Conservation (phyloP, 2,797 vertebrate species). For the Cirrhinus mrigala region DNA sequence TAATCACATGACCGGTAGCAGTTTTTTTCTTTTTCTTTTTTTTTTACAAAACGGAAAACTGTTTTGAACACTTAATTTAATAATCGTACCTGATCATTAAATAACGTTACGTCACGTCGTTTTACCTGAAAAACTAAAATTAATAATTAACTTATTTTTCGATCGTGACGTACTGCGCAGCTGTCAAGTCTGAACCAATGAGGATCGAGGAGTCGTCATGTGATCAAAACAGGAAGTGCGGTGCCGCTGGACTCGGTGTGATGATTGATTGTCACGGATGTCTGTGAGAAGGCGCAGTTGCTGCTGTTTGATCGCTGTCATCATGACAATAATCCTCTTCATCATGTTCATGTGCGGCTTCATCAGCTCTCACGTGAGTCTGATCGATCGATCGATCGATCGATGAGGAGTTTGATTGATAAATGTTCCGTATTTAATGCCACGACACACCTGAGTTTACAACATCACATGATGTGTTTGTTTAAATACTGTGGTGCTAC, state of each 20-base stretch:
- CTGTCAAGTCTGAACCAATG: slow-evolving; percentile 16
- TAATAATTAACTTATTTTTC: not conserved
- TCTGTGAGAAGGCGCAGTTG: slow-evolving; percentile 67
- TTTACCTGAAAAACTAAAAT: not conserved
- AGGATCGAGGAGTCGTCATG: slow-evolving; percentile 35
- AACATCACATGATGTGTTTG: not conserved
- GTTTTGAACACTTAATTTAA: not conserved
- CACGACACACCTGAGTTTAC: not conserved
- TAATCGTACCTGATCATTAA: not conserved
- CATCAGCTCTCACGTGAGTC: slow-evolving; percentile 65
- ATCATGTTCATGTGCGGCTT: slow-evolving; percentile 73
- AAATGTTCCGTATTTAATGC: not conserved
- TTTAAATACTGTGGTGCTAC: not conserved
- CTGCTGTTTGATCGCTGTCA: slow-evolving; percentile 67
- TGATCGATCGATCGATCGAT: not conserved
- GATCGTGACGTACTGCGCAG: not conserved
- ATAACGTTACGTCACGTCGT: not conserved
- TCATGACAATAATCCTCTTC: slow-evolving; percentile 67
- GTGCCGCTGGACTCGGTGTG: not conserved
- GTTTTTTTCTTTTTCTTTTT: too few relatives aligned
- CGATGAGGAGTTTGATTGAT: not conserved
- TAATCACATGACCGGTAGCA: too few relatives aligned
- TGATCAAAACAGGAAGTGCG: slow-evolving; percentile 63
- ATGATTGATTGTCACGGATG: not conserved
- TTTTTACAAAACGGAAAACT: too few relatives aligned